These are phyloP conservation scores for Nebria ingens DNA, from an alignment of 1,140 invertebrate genomes.

Conservation along the genomic window DNA sequence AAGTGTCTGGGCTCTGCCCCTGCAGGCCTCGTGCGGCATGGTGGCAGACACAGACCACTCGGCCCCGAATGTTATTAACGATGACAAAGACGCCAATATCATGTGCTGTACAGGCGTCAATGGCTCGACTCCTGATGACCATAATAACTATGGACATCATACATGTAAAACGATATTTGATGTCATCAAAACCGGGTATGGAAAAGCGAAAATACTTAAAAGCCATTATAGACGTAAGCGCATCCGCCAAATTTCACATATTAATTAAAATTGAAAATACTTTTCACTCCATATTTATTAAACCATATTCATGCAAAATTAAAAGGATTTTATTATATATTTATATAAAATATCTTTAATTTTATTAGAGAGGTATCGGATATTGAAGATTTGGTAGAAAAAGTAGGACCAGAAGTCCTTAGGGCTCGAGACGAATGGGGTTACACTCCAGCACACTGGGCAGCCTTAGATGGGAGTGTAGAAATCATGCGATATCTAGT, in stretches of 20 bases:
- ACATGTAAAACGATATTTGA: conserved; percentile 50
- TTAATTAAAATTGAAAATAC: too few species aligned
- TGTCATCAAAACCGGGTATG: conserved; percentile 51
- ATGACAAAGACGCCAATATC: conserved; percentile 36
- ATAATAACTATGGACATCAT: conserved; percentile 30
- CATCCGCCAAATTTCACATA: too few species aligned
- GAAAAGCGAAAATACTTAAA: too few species aligned
- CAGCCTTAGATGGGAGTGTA: conserved; percentile 74
- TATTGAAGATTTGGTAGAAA: conserved; percentile 66
- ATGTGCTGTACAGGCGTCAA: conserved; percentile 34
- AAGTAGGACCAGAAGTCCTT: conserved; percentile 57
- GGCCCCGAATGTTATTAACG: conserved; percentile 33
- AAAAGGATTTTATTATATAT: too few species aligned
- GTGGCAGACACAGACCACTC: conserved; percentile 51
- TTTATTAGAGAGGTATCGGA: conserved; percentile 61
- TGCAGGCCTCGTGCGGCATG: conserved; percentile 56
- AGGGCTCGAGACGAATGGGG: conserved; percentile 78
- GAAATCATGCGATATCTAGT: conserved; percentile 76
- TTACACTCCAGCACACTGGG: conserved; percentile 87
- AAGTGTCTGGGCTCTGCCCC: conserved; percentile 71
- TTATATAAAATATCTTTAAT: too few species aligned
- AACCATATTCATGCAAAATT: too few species aligned
- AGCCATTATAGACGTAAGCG: too few species aligned
- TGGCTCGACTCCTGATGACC: conserved; percentile 26
- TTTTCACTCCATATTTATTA: too few species aligned